Evolutionary conservation across 1,140 invertebrate species (phyloP), one percentile per base, ranked within the genome.

Genomic region (Solenopsis fugax): DNA sequence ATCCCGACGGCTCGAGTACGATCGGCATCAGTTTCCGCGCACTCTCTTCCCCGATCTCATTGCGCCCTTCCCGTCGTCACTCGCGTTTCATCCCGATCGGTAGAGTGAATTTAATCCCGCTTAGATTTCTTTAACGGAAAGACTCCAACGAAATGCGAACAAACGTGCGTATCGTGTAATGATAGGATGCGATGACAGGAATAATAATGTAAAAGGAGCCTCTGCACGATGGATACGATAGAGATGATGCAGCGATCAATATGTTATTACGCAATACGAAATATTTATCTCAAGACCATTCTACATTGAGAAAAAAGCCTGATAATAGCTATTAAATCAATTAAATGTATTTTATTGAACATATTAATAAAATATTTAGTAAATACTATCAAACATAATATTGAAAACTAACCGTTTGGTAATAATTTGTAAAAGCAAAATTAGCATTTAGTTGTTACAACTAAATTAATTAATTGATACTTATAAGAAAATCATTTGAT

Each of bases 91-190:
- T 58, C 18, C n/a, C 18, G 34, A 10, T 69, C 48, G 21, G 13
- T 50, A 52, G 4, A 67, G 34, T 29, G 34, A 5, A 81, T 56
- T 80, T 71, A 81, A 81, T 45, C 48, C 41, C 69, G 29, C 29
- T 71, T 56, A 54, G 13, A 69, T 37, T 69, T n/a, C 41, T 48
- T n/a, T 24, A 16, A 41, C 12, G 10, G 56, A 10, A 21, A 4
- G 34, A 62, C 12, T 77, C n/a, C 7, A 41, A 29, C 7, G 13
- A 58, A 58, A 56, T 24, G 18, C n/a, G 2, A n/a, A 73, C 50
- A 16, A 58, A 56, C n/a, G 37, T 45, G 41, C n/a, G 37, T 67
- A 67, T 67, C 64, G 18, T 45, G 41, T 67, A 45, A 67, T 34
- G 64, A 45, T 67, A 41, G 37, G 37, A n/a, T 6, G n/a, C n/a